Evolutionary conservation across 2,888 invertebrate genomes (phyloP), one percentile per base, ranked within the genome.

Genomic region (Hecatera dysodea): DNA sequence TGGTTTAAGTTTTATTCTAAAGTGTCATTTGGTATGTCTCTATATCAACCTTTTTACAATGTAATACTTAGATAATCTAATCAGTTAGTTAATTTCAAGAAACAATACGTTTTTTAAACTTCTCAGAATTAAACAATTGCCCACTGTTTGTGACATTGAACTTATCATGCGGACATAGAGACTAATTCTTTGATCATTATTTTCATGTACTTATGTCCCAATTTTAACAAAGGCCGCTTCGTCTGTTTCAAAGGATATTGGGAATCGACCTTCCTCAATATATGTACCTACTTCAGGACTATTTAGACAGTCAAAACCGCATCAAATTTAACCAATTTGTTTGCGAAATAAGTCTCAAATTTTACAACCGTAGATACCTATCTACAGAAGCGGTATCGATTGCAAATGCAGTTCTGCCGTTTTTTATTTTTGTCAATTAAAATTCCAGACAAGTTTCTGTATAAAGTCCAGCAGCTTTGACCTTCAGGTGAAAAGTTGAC

Each of bases 91-190:
- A 5, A 48, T 53, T 65, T 39, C 9, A 52, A 67, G 12, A 52
- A 67, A 83, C 73, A 77, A 60, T 69, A 67, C 2, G 57, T 44
- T 61, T 72, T 67, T 75, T 63, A 29, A 56, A 59, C 22, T 74
- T 86, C 80, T 60, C 53, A 67, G 76, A 78, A 82, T 24, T 7
- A 46, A 78, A 86, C 75, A 84, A 81, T 67, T 70, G 39, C 17
- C 24, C 57, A 27, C 66, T 67, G 69, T 83, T 55, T 61, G 57
- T 75, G 69, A 78, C 73, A 75, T 77, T 81, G 77, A 83, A 77
- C 63, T 71, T 68, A 60, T 77, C 61, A 6, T 46, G 55, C 48
- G 27, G 12, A 65, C 72, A 70, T 24, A 73, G 66, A 44, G 19
- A 72, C 72, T 3, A 29, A 44, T 65, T 72, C 55, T 72, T 68